Base-by-base conservation (phyloP, 2,113 vertebrate species). In the Cyanoderma ruficeps region DNA sequence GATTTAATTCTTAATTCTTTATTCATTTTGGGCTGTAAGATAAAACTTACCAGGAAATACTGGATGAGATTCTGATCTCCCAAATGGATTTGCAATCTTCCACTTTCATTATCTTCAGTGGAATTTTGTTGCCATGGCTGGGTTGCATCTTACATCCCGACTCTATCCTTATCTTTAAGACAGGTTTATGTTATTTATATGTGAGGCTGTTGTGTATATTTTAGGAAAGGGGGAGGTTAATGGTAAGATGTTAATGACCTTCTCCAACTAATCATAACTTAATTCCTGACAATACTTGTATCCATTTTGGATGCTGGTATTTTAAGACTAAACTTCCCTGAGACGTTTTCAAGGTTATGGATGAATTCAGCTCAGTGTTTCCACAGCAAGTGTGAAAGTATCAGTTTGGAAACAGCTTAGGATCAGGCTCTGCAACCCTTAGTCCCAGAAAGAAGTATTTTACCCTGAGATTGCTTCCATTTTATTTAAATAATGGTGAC, bases 1-100 rank as follows among this genome's bases (percentile, higher is more conserved):
- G 61, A 79, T 89, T 83, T 89, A 87, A 75, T 85, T 87, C 83
- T 83, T 76, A 72, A 46, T 89, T 95, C 50, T 88, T 83, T 75
- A 47, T 93, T 94, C 81, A 83, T 39, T 70, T 84, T 90, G 57
- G 25, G 30, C 37, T 65, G 10, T 42, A 71, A 76, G 63, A 69
- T 87, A 65, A 85, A 46, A 49, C 44, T 82, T 83, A 47, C 65
- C 67, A 70, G 27, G 46, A 85, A 83, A 77, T 60, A 83, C 13
- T 80, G 24, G 42, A 57, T 85, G 33, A 87, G 50, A 89, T 76
- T 94, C n/a, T 77, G 33, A 72, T 87, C 78, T 91, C 59, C 50
- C 42, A 72, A 53, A 83, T 31, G 42, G 39, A 85, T 91, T 95
- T 91, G 27, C 22, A 68, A 19, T 46, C 53, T 76, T 79, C 21